Evolutionary conservation across 2,797 vertebrate species (phyloP), one percentile per base, ranked within the genome.

Genomic region (Manis crassicaudata): DNA sequence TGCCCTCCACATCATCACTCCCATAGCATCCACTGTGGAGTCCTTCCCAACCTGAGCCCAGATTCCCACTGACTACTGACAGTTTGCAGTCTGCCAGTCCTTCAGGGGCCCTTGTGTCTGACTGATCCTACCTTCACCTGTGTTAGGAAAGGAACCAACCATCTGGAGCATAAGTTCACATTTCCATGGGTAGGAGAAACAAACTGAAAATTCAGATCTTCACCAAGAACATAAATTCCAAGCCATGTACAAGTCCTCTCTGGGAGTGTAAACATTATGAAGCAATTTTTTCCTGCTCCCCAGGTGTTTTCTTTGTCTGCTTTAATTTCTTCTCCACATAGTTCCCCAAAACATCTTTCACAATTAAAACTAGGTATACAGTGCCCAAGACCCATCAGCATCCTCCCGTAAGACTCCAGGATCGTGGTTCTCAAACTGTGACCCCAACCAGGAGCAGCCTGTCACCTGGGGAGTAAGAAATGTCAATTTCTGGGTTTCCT

Each of bases 261-360:
- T 35, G n/a, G 20, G 54, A 63, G 9, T 68, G 0, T 60, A 83
- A 77, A 56, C 11, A 65, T 91, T 43, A 86, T n/a, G 43, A 88
- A 37, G 20, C 25, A 88, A 6, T 40, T 62, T 62, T 75, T 90
- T 43, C 6, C 54, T 70, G 40, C 16, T 89, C 58, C 56, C 3
- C 11, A 73, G 46, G 73, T 68, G 10, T 73, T 70, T 88, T 72
- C 32, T 46, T 29, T 63, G 50, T 62, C 13, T 21, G 91, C 21
- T 37, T 79, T 94, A 80, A 67, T 80, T 86, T 93, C 70, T 93
- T 93, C 70, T 93, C 29, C 40, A 94, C 20, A 77, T 52, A 90
- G 81, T 54, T 90, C 29, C 46, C 52, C 29, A 2, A 46, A 60
- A 84, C 16, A 63, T n/a, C 52, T 94, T 92, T 95, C 21, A 40